Base-by-base conservation (phyloP, 2,113 vertebrate genomes). In the Bos indicus region DNA sequence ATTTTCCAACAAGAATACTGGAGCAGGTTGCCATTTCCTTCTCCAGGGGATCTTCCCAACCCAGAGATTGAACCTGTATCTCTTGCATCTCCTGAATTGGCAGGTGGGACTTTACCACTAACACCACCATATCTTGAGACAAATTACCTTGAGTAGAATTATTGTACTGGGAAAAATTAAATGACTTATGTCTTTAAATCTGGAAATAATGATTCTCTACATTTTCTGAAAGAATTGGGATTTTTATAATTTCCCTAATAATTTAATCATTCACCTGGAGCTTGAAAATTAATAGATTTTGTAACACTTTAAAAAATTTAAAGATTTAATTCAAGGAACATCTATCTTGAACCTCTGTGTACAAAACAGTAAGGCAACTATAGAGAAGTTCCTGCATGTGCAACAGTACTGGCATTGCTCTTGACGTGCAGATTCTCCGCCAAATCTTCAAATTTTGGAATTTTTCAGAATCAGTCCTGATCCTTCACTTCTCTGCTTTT, bases 321-420 rank as follows among this genome's bases (percentile, higher is more conserved):
- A 57, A 90, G 1, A 2, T 16, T 59, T 33, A 78, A 36, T 54
- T 84, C 7, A 77, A 54, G 30, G 19, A 87, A 12, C 11, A n/a
- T 30, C 33, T 95, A 33, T 30, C 80, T 19, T 60, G 25, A 60
- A 46, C 0, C 9, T 11, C 36, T 64, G 51, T 8, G 3, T 28
- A 23, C 21, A 43, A 91, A 62, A 4, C 33, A 6, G 16, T n/a
- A n/a, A 67, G 12, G 9, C 8, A 26, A 14, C 10, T 48, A 28
- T 1, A 15, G 15, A 14, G 19, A 46, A 26, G 30, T 4, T 2
- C 8, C n/a, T 19, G 30, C 16, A 9, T 9, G 2, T 0, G 0
- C 25, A 4, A 10, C 7, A 14, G 56, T 8, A 21, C 3, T 4
- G 17, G 2, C 5, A 2, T 2, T 1, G 33, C 16, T 12, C 81